A percentile compares a stretch with the other conserved stretches of the same genome.
phyloP scores from a whole-genome alignment of 2,888 invertebrate genomes.

The Anorthoa munda region DNA sequence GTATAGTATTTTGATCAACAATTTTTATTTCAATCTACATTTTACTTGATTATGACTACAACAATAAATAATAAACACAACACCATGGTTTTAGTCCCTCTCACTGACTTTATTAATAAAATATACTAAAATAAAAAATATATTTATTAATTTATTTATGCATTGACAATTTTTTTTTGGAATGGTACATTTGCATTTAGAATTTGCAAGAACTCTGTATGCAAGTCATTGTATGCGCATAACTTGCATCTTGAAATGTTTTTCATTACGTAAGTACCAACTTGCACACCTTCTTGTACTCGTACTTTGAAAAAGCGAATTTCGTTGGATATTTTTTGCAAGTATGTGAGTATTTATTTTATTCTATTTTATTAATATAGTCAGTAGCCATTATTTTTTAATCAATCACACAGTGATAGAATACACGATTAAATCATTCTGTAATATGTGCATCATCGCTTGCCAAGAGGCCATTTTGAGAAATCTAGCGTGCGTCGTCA shows the following conservation, averaged over 20 bases:
- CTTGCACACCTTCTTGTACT: not conserved
- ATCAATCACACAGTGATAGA: slow-evolving; percentile 57
- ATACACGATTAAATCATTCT: slow-evolving; percentile 46
- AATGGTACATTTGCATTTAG: no score
- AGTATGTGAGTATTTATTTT: not conserved
- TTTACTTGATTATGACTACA: slow-evolving; percentile 57
- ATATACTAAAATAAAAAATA: not conserved
- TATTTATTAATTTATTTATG: no score
- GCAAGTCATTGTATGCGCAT: no score
- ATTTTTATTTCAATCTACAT: slow-evolving; percentile 56
- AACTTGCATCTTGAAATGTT: no score
- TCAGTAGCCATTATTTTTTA: slow-evolving; percentile 13
- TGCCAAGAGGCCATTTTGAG: slow-evolving; percentile 46
- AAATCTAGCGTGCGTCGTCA: slow-evolving; percentile 24
- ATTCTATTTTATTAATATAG: slow-evolving; percentile 40
- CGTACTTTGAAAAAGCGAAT: not conserved
- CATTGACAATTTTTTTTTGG: no score
- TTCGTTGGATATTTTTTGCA: no score
- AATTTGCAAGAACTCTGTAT: no score
- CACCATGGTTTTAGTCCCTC: slow-evolving; percentile 33
- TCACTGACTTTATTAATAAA: slow-evolving; percentile 49
- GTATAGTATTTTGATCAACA: slow-evolving; percentile 34
- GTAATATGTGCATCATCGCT: slow-evolving; percentile 63
- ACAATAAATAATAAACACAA: slow-evolving; percentile 53
- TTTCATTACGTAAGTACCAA: no score